A percentile compares a stretch with the other conserved stretches of the same genome.
These are phyloP conservation scores for Tenthredo mesomela DNA, from an alignment of 2,888 invertebrate genomes.

Conservation along the genomic window DNA sequence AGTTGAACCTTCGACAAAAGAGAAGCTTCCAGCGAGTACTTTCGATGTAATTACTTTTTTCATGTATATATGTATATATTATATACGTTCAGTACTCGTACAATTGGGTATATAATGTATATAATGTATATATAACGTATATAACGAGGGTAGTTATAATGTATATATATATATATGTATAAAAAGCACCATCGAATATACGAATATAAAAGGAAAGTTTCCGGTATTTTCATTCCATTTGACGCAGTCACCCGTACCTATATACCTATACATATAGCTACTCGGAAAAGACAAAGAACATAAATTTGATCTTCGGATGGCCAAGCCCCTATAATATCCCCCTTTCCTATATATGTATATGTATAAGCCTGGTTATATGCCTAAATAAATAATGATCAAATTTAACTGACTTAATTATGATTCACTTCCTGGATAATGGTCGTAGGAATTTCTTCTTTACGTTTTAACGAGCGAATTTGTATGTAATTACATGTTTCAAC, in stretches of 20 bases:
- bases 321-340: too few species aligned
- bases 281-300: background rate
- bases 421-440: background rate
- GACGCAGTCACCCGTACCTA: background rate
- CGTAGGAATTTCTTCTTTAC: background rate
- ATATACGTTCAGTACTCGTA: background rate
- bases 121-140: background rate
- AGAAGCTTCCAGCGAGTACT: background rate
- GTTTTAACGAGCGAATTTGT: too few species aligned
- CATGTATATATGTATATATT: background rate
- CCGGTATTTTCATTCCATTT: constrained; percentile 36
- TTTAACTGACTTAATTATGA: background rate
- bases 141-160: background rate
- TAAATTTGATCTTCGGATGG: background rate
- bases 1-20: constrained; percentile 5
- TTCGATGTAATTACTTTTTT: constrained; percentile 16
- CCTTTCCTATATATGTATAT: too few species aligned
- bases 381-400: background rate
- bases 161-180: background rate
- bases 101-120: background rate
- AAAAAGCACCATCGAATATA: background rate
- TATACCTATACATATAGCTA: background rate
- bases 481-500: too few species aligned
- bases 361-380: too few species aligned
- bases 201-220: constrained; percentile 20